Evolutionary conservation across 2,888 invertebrate genomes (phyloP), one percentile per base, ranked within the genome.

Genomic region (Ophion ellenae): DNA sequence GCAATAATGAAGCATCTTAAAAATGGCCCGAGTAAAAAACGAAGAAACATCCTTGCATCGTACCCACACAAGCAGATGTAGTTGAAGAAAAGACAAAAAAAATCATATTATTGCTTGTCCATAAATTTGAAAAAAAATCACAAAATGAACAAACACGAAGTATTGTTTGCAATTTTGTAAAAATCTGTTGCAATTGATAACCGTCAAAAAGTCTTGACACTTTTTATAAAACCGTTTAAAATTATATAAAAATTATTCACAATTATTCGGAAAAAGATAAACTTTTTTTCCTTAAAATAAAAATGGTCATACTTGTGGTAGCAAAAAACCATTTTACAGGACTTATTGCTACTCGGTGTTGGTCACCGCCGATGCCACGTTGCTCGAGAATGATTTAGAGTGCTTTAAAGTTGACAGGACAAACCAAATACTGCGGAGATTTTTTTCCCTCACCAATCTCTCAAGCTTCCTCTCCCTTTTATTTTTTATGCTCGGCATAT

Each of bases 361-460:
- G 6, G 7, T 9, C 20, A 32, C 17, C 20, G 11, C 28, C 11
- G 14, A 71, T 53, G 7, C 9, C 70, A 47, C 9, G 17, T 57
- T 28, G 47, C 70, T 53, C 14, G 28, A 17, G 14, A 20, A 73
- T 73, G 59, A 73, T 59, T 73, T 73, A 73, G 10, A 53, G 32
- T 17, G 28, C 28, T 53, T 17, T 71, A 24, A 71, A 71, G 53
- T 47, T 28, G n/a, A 32, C 28, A 32, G 53, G 17, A 17, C 17
- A 14, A 28, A 17, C 53, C 28, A 71, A 57, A 57, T 71, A 67
- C 17, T 32, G 32, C 11, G 67, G n/a, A 11, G 20, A 20, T 67
- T 70, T 70, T 53, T 11, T 45, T 36, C 1, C 2, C 45, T 47
- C 20, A 24, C 14, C 4, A 0, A 1, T 47, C 45, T 53, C 28